phyloP scores from a whole-genome alignment of 2,113 vertebrate species.

The Passer domesticus region DNA sequence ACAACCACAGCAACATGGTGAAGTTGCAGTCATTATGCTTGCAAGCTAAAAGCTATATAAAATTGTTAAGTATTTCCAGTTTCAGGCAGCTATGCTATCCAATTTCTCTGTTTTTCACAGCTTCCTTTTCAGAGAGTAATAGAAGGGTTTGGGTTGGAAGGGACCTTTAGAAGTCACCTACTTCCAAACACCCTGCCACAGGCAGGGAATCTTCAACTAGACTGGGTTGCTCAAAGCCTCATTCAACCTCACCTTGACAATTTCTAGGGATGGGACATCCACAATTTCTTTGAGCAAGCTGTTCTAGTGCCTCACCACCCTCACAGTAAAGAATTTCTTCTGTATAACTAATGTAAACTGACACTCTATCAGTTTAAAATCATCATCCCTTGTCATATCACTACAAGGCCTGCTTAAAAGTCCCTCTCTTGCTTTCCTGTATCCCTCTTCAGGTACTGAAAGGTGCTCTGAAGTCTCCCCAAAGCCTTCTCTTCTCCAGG shows the following conservation, averaged over 20 bases:
- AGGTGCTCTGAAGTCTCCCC: neutral
- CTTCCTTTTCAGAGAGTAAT: neutral
- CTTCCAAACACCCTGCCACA: neutral
- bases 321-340: neutral
- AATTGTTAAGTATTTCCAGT: neutral
- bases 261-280: neutral
- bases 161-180: neutral
- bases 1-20: neutral
- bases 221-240: neutral
- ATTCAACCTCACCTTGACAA: neutral
- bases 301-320: neutral
- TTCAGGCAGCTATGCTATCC: neutral
- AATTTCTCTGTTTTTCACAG: rapidly evolving
- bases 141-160: neutral
- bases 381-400: neutral
- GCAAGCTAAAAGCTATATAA: neutral
- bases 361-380: neutral
- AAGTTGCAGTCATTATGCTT: neutral
- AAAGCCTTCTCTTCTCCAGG: neutral
- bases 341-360: neutral
- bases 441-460: neutral
- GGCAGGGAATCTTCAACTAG: neutral
- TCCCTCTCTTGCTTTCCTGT: neutral
- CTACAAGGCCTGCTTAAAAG: neutral
- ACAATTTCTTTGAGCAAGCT: neutral